phyloP scores from a whole-genome alignment of 2,888 invertebrate species.

The Drosophila meridionalis region DNA sequence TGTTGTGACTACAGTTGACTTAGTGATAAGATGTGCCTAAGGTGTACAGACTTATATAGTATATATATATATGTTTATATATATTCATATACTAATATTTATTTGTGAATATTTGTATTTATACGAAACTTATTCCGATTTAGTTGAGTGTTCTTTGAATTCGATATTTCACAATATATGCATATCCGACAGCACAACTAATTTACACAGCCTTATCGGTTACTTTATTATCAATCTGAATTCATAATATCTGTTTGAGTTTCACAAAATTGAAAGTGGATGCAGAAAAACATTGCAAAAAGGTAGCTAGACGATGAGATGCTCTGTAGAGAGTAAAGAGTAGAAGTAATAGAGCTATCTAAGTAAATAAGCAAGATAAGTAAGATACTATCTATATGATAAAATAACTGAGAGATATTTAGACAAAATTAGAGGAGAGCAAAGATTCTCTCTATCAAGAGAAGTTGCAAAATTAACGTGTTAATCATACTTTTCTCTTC shows the following conservation, averaged over 20 bases:
- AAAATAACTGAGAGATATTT: neutral
- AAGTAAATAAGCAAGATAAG: neutral
- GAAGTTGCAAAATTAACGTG: neutral
- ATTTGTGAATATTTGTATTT: conserved; percentile 1
- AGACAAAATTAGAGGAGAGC: neutral
- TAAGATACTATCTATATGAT: neutral
- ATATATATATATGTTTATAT: neutral
- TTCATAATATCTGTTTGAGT: neutral
- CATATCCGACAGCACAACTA: neutral
- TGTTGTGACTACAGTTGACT: conserved; percentile 25
- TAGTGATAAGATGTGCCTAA: conserved; percentile 37
- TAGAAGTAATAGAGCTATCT: neutral
- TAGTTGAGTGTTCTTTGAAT: neutral
- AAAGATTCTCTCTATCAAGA: neutral
- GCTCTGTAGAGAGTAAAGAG: neutral
- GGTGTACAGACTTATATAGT: neutral
- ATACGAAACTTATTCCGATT: neutral
- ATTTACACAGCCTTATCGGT: conserved; percentile 17
- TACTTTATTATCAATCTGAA: neutral
- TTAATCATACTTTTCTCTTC: neutral
- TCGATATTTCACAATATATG: neutral
- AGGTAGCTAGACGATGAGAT: neutral
- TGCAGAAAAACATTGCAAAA: neutral
- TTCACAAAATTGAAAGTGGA: neutral
- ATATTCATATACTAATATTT: neutral